A percentile compares a stretch with the other conserved stretches of the same genome.
phyloP scores from a whole-genome alignment of 2,113 vertebrate genomes.

The Cariama cristata region DNA sequence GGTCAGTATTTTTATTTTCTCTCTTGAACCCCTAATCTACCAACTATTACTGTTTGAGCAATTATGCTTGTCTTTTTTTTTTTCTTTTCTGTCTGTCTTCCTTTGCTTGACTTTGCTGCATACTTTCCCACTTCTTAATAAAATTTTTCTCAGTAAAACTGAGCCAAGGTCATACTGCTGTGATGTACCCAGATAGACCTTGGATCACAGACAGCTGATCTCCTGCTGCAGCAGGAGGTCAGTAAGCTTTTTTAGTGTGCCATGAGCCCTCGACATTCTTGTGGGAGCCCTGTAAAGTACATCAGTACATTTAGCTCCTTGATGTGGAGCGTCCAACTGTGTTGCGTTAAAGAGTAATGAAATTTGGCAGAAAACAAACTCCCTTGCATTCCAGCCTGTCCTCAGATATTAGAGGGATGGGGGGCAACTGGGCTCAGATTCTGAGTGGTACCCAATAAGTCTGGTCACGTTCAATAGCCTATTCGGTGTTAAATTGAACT shows the following conservation, averaged over 20 bases:
- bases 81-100: not conserved
- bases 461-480: too few relatives aligned
- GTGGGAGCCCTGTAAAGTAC: accelerated
- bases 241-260: not conserved
- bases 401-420: too few relatives aligned
- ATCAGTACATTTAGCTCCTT: not conserved
- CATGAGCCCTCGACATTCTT: not conserved
- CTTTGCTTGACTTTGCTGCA: not conserved
- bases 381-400: too few relatives aligned
- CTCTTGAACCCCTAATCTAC: not conserved
- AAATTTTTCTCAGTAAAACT: not conserved
- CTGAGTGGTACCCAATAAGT: too few relatives aligned
- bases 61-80: not conserved
- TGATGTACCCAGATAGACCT: not conserved
- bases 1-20: not conserved
- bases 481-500: too few relatives aligned
- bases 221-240: not conserved
- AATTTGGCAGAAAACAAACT: too few relatives aligned
- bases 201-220: not conserved
- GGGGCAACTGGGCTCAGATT: too few relatives aligned
- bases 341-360: too few relatives aligned
- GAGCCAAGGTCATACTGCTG: not conserved
- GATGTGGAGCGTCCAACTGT: not conserved
- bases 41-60: not conserved
- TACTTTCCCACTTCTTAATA: not conserved